A percentile compares a stretch with the other conserved stretches of the same genome.
Evolutionary conservation across 2,113 vertebrate genomes (phyloP).

Genomic region (Aegotheles bennettii): DNA sequence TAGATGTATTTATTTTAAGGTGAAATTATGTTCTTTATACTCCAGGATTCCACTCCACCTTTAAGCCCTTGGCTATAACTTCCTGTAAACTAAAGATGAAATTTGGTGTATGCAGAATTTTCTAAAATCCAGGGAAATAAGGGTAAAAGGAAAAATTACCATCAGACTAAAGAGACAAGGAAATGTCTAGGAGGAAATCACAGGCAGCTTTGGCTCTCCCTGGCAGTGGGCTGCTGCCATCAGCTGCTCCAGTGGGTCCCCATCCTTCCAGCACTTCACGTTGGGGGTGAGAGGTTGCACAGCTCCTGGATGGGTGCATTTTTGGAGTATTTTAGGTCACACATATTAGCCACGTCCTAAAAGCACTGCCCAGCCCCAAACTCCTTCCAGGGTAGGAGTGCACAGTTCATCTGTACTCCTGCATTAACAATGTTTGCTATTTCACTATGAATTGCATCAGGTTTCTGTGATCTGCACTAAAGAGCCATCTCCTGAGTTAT

Average conservation of each 20-base stretch:
- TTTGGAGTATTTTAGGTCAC: not conserved
- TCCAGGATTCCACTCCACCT: not conserved
- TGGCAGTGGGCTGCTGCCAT: not conserved
- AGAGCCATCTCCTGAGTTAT: not conserved
- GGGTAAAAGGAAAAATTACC: not conserved
- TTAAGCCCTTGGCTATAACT: not conserved
- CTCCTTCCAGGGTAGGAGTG: not conserved
- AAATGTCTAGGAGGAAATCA: not conserved
- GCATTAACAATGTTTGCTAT: accelerated
- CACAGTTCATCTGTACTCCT: not conserved
- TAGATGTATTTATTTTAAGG: not conserved
- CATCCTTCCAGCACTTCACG: not conserved
- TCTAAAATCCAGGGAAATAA: not conserved
- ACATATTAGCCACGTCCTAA: not conserved
- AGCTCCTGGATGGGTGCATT: not conserved
- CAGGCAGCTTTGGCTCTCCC: not conserved
- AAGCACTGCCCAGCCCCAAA: not conserved
- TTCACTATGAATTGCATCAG: not conserved
- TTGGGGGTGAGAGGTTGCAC: not conserved
- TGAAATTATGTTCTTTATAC: not conserved
- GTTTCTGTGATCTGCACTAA: not conserved
- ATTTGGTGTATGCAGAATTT: not conserved
- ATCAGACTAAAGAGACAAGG: not conserved
- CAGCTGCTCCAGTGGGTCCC: not conserved
- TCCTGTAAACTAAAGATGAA: not conserved